These are phyloP conservation scores for Amphiprion percula DNA, from an alignment of 2,113 vertebrate genomes.

Conservation along the genomic window DNA sequence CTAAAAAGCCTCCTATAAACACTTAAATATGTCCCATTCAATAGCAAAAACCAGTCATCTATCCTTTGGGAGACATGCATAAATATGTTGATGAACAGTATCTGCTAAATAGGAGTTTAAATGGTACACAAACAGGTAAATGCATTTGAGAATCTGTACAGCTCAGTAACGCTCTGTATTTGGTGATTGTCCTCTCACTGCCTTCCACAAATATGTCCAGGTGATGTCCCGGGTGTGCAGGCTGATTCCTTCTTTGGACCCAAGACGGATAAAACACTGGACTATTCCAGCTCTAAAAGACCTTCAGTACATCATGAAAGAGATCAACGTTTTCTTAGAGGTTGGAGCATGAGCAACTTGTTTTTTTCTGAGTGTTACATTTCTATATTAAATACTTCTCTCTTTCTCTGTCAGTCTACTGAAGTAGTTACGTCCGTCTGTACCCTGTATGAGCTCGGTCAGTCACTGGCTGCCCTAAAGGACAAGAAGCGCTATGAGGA, in stretches of 20 bases:
- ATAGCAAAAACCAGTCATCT: too few relatives aligned
- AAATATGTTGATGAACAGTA: too few relatives aligned
- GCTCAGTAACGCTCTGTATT: background rate
- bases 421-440: conserved; percentile 75
- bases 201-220: conserved; percentile 50
- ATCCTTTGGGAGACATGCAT: too few relatives aligned
- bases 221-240: conserved; percentile 75
- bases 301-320: conserved; percentile 78
- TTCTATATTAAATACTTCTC: background rate
- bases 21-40: too few relatives aligned
- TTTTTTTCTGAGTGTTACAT: background rate
- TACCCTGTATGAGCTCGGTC: conserved; percentile 85
- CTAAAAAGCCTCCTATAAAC: too few relatives aligned
- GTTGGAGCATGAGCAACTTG: conserved; percentile 39
- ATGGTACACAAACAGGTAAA: too few relatives aligned
- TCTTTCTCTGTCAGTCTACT: conserved; percentile 63
- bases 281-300: conserved; percentile 73
- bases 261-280: conserved; percentile 45
- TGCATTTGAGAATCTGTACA: too few relatives aligned
- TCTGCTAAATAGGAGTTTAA: too few relatives aligned
- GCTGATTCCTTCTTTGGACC: conserved; percentile 63
- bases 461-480: conserved; percentile 82
- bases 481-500: conserved; percentile 85
- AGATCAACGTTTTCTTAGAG: conserved; percentile 84
- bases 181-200: background rate